Conservation (phyloP, 2,113 vertebrate genomes). For the Cyprinodon variegatus region DNA sequence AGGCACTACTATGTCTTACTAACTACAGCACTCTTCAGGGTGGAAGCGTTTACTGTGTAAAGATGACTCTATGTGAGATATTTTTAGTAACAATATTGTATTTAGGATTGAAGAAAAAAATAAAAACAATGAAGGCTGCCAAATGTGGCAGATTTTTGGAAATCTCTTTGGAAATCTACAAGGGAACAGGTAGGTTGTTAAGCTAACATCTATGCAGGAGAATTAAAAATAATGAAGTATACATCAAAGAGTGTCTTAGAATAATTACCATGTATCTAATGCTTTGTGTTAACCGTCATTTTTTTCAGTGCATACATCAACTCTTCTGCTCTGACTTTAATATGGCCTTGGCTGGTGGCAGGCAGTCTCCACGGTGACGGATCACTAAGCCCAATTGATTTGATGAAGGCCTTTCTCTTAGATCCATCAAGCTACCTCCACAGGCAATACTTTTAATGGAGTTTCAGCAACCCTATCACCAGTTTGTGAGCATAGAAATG, state of each 20-base stretch:
- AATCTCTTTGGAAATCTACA: no score
- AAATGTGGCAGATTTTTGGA: no score
- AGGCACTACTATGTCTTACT: no score
- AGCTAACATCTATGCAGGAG: no score
- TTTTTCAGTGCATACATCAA: slow-evolving; percentile 10
- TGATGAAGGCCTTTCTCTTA: slow-evolving; percentile 60
- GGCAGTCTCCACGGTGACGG: slow-evolving; percentile 44
- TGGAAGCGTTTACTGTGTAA: no score
- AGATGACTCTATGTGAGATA: no score
- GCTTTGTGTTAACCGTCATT: neutral
- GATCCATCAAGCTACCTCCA: slow-evolving; percentile 58
- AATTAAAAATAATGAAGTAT: neutral
- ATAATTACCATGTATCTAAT: neutral
- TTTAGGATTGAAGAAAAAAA: no score
- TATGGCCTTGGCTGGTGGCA: slow-evolving; percentile 55
- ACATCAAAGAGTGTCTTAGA: neutral
- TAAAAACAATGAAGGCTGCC: no score
- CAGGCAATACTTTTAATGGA: slow-evolving; percentile 75
- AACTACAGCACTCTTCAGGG: neutral
- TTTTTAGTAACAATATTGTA: no score
- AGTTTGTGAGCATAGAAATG: neutral
- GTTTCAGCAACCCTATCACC: slow-evolving; percentile 50
- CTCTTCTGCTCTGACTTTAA: slow-evolving; percentile 60
- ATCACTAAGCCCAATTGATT: slow-evolving; percentile 77
- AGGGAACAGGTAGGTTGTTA: no score